Evolutionary conservation across 2,888 invertebrate species (phyloP), one percentile per base, ranked within the genome.

Genomic region (Kryphioiulus occultus): DNA sequence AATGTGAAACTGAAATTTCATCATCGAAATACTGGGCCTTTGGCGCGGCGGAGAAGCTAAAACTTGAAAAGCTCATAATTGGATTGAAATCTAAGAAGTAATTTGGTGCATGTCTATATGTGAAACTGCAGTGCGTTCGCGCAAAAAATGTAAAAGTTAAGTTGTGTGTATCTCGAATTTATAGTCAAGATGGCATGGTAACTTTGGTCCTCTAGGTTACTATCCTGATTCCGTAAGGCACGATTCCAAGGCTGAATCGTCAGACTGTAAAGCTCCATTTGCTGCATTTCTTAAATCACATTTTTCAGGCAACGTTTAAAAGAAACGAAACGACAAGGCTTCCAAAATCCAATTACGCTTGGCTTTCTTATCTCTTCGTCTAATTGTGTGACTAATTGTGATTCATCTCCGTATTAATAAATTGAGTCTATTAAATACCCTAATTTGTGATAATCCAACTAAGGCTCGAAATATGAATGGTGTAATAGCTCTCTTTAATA

Each of bases 51-150:
- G 30, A 26, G 12, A 26, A 30, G 15, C 78, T 78, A 10, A 26
- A 9, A 30, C 26, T 68, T 9, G 30, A 78, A 78, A 78, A 30
- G 15, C 10, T 78, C 78, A 78, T 78, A 78, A 78, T 78, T 78
- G 78, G 78, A 78, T 78, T 78, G 78, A 78, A 78, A 78, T 78
- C 78, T 78, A 30, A 78, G 78, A 78, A 78, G 78, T 30, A 78
- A 78, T 78, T 78, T 78, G 30, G 15, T 30, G 30, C 12, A 30
- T 30, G 78, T 3, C 30, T 15, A 78, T 78, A 78, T 15, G 78
- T 30, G 78, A 78, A 78, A 78, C 12, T 78, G 78, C 78, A 78
- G 30, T 26, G 26, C 78, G 30, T 78, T 10, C 30, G 3, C 5
- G 22, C 15, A 30, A 19, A 30, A 78, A 26, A 30, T 30, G 3